Conservation (phyloP, 2,888 invertebrate genomes). For the Hydroisotoma schaefferi region DNA sequence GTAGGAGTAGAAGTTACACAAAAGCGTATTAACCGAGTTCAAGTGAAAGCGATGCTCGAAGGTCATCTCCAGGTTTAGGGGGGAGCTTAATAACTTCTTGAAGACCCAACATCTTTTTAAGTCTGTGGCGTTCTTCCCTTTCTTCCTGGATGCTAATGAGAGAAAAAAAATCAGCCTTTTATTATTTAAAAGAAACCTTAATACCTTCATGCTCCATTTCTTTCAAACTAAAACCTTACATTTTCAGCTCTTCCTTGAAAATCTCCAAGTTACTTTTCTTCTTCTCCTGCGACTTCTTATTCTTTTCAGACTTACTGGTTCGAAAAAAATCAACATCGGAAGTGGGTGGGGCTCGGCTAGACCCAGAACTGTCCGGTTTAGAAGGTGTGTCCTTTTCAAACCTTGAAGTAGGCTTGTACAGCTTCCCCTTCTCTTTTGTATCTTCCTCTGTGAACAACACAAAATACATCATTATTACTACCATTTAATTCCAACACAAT, state of each 20-base stretch:
- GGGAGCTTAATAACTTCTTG: constrained; percentile 47
- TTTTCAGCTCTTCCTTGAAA: constrained; percentile 96
- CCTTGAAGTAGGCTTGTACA: constrained; percentile 87
- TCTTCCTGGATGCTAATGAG: constrained; percentile 87
- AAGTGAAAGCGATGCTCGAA: constrained; percentile 45
- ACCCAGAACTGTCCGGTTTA: neutral
- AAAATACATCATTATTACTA: constrained; percentile 4
- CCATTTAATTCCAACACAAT: neutral
- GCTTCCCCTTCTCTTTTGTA: constrained; percentile 78
- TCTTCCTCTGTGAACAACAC: constrained; percentile 68
- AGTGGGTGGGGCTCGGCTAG: constrained; percentile 60
- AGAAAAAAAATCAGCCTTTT: constrained; percentile 12
- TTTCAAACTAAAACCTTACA: constrained; percentile 59
- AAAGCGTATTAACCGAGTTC: constrained; percentile 48
- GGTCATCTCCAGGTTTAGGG: constrained; percentile 47
- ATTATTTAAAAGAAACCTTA: constrained; percentile 9
- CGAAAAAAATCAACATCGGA: neutral
- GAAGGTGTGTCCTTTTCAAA: constrained; percentile 58
- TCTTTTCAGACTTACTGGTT: constrained; percentile 62
- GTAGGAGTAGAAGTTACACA: constrained; percentile 20
- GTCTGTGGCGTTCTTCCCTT: constrained; percentile 80
- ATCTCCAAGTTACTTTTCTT: constrained; percentile 95
- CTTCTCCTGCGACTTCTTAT: constrained; percentile 75
- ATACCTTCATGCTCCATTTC: neutral
- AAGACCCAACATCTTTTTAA: constrained; percentile 42